These are phyloP conservation scores for Calosoma granatense DNA, from an alignment of 1,140 invertebrate genomes.

Conservation along the genomic window DNA sequence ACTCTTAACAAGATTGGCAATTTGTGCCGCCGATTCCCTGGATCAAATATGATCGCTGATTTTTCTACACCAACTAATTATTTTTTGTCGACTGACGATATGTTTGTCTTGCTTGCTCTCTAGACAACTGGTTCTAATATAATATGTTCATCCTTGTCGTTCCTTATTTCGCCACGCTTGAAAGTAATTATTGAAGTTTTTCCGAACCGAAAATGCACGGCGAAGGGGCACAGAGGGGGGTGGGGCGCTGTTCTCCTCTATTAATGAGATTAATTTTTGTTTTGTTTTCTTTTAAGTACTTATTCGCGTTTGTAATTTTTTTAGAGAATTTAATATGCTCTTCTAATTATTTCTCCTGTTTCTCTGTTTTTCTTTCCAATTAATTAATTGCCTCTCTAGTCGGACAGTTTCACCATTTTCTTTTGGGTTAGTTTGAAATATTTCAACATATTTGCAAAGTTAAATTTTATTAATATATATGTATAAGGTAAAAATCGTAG, in stretches of 20 bases:
- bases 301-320: not conserved
- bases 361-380: not conserved
- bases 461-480: no score
- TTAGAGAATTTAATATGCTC: not conserved
- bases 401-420: no score
- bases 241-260: not conserved
- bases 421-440: no score
- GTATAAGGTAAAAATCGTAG: no score
- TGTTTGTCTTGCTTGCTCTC: not conserved
- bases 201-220: not conserved
- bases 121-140: not conserved
- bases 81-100: conserved; percentile 19
- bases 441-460: no score
- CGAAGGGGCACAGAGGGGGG: no score
- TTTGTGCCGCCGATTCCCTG: conserved; percentile 26
- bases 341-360: not conserved
- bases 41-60: conserved; percentile 33
- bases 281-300: conserved; percentile 8
- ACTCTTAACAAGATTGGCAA: conserved; percentile 33
- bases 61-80: conserved; percentile 31
- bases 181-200: not conserved
- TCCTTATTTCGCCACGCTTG: not conserved
- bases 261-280: conserved; percentile 8
- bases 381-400: conserved; percentile 5
- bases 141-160: not conserved